Evolutionary conservation across 2,113 vertebrate genomes (phyloP).

Genomic region (Sialia sialis): DNA sequence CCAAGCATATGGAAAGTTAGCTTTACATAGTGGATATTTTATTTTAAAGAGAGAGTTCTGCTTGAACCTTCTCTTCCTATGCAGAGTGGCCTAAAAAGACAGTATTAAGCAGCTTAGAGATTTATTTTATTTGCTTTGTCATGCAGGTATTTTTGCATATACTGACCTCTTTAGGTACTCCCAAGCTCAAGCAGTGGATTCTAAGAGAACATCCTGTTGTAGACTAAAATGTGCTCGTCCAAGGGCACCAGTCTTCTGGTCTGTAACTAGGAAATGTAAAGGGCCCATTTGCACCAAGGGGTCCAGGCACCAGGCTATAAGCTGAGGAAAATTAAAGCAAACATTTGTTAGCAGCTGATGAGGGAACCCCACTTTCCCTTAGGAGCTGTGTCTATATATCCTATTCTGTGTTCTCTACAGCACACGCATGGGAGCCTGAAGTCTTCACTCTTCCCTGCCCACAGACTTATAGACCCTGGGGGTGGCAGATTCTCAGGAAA

Average conservation of each 20-base stretch:
- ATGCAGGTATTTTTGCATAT: background rate
- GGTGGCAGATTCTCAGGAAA: conserved; percentile 39
- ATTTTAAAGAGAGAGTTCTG: background rate
- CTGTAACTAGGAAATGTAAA: background rate
- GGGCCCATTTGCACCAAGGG: background rate
- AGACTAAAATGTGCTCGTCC: background rate
- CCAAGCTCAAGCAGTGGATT: background rate
- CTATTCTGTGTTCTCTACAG: background rate
- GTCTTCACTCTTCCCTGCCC: background rate
- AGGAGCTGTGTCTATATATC: background rate
- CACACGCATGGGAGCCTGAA: background rate
- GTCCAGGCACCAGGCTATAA: background rate
- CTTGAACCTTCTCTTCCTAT: background rate
- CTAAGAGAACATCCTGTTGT: background rate
- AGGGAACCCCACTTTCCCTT: background rate
- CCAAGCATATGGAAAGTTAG: background rate
- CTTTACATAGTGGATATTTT: background rate
- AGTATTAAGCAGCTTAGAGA: background rate
- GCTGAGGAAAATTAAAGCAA: background rate
- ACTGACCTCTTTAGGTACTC: background rate
- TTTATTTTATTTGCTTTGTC: background rate
- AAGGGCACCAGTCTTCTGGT: background rate
- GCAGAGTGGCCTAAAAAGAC: background rate
- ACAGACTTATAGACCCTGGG: background rate
- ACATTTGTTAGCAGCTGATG: background rate